Evolutionary conservation across 2,888 invertebrate genomes (phyloP).

Genomic region (Rhagophthalmus giganteus): DNA sequence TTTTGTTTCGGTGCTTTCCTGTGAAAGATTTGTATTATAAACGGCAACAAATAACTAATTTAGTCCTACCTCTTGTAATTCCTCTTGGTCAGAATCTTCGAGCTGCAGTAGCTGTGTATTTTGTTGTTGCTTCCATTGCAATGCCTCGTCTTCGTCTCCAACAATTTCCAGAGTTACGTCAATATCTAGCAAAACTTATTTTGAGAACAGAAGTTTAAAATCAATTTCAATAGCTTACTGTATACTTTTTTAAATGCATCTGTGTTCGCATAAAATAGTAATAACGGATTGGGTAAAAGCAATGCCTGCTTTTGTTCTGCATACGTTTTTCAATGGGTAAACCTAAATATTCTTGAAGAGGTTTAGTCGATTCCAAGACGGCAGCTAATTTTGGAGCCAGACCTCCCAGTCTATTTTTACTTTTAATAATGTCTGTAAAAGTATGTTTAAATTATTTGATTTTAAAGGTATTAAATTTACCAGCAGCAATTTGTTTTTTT

Average conservation of each 20-base stretch:
- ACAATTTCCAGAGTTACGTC: constrained; percentile 59
- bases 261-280: constrained; percentile 83
- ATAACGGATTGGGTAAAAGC: constrained; percentile 79
- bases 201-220: constrained; percentile 5
- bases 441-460: constrained; percentile 7
- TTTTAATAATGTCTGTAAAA: constrained; percentile 48
- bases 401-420: constrained; percentile 68
- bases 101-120: constrained; percentile 51
- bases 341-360: constrained; percentile 85
- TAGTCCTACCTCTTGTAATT: constrained; percentile 47
- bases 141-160: constrained; percentile 73
- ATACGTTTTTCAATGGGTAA: constrained; percentile 76
- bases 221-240: constrained; percentile 54
- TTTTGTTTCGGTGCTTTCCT: constrained; percentile 54
- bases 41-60: too few relatives aligned
- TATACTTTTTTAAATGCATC: constrained; percentile 81
- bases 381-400: constrained; percentile 76
- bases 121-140: constrained; percentile 57
- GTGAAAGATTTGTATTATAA: too few relatives aligned
- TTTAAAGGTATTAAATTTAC: constrained; percentile 52
- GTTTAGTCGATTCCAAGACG: constrained; percentile 79
- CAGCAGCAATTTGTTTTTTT: constrained; percentile 75
- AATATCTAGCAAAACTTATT: too few relatives aligned
- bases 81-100: constrained; percentile 70
- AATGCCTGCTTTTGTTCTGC: constrained; percentile 76